A percentile compares a stretch with the other conserved stretches of the same genome.
Conservation (phyloP, 2,888 invertebrate species). For the Dryomyza anilis region DNA sequence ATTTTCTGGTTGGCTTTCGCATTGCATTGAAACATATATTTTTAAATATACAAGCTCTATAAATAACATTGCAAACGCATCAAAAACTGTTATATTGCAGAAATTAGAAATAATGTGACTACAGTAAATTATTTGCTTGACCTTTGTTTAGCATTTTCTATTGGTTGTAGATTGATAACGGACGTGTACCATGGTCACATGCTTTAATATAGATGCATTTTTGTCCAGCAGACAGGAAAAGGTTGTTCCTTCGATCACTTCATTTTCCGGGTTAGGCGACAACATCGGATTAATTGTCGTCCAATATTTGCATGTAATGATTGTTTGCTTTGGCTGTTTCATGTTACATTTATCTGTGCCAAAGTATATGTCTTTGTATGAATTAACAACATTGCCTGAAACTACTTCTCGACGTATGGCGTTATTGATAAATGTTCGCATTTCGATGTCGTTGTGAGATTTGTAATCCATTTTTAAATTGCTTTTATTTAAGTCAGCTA, state of each 20-base stretch:
- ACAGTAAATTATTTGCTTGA: too few relatives aligned
- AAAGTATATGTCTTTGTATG: conserved; percentile 19
- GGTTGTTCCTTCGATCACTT: conserved; percentile 24
- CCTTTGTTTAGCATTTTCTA: too few relatives aligned
- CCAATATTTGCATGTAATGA: conserved; percentile 55
- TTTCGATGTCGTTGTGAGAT: conserved; percentile 7
- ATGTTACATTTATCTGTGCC: conserved; percentile 18
- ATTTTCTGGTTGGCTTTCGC: too few relatives aligned
- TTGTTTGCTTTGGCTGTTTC: conserved; percentile 38
- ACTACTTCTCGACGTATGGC: not conserved
- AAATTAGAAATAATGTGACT: too few relatives aligned
- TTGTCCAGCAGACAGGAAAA: conserved; percentile 48
- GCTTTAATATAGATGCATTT: conserved; percentile 50
- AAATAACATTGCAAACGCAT: too few relatives aligned
- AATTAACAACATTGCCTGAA: conserved; percentile 17
- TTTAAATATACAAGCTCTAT: too few relatives aligned
- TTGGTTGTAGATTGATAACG: too few relatives aligned
- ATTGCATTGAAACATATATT: too few relatives aligned
- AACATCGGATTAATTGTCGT: conserved; percentile 43
- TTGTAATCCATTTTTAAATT: conserved; percentile 30
- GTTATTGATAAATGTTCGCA: conserved; percentile 26
- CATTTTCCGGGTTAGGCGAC: conserved; percentile 26
- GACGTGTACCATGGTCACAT: conserved; percentile 51
- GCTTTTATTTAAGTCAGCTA: conserved; percentile 41
- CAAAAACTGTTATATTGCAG: too few relatives aligned